Evolutionary conservation across 2,113 vertebrate genomes (phyloP).

Genomic region (Chaetorhynchus papuensis): DNA sequence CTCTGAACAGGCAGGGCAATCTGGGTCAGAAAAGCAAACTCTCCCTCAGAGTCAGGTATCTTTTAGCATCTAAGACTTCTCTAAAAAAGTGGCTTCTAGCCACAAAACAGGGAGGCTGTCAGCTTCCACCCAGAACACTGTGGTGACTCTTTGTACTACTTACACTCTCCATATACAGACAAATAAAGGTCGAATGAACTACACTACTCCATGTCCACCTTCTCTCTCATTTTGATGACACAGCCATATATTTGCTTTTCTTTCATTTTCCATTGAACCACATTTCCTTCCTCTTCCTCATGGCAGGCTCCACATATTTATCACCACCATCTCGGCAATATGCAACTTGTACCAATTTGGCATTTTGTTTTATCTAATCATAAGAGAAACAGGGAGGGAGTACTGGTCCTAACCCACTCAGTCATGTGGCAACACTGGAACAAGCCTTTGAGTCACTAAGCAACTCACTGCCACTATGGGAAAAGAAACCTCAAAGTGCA

Average conservation of each 20-base stretch:
- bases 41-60: not conserved
- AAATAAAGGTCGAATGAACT: not conserved
- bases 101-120: not conserved
- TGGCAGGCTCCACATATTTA: not conserved
- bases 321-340: not conserved
- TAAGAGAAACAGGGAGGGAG: not conserved
- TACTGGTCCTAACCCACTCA: not conserved
- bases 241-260: not conserved
- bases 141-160: accelerated
- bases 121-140: not conserved
- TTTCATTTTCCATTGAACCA: not conserved
- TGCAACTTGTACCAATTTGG: not conserved
- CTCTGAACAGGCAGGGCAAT: not conserved
- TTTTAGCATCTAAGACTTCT: not conserved
- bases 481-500: slow-evolving; percentile 30
- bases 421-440: not conserved
- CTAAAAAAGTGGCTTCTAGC: not conserved
- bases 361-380: not conserved
- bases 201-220: not conserved
- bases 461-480: not conserved
- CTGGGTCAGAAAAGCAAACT: not conserved
- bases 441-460: not conserved
- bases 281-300: not conserved
- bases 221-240: not conserved
- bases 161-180: not conserved